Percentiles rank a stretch among this genome's conserved stretches.
Conservation (phyloP, 2,797 vertebrate genomes). For the Gymnocypris eckloni region DNA sequence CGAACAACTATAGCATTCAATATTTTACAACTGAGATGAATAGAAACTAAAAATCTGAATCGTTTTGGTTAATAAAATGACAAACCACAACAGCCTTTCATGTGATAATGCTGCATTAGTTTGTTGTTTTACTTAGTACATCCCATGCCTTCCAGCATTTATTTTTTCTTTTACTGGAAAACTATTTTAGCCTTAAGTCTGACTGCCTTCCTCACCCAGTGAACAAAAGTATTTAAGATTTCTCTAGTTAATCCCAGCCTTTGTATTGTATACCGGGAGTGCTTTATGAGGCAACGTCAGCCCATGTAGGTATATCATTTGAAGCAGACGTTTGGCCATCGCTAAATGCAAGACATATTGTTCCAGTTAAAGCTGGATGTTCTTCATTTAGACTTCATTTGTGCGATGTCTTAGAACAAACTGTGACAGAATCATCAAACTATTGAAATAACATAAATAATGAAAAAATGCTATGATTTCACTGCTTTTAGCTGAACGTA, state of each 20-base stretch:
- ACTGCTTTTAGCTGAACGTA: constrained; percentile 65
- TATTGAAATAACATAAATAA: constrained; percentile 62
- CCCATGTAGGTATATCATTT: constrained; percentile 63
- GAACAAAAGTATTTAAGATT: constrained; percentile 36
- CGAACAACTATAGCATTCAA: not conserved
- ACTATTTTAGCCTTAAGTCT: not conserved
- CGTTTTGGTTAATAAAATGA: not conserved
- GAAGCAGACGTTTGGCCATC: constrained; percentile 59
- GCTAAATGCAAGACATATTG: constrained; percentile 56
- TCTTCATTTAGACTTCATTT: constrained; percentile 70
- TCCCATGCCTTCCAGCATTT: not conserved
- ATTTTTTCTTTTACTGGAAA: not conserved
- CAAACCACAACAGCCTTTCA: not conserved
- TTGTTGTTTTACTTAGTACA: not conserved
- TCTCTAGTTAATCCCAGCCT: constrained; percentile 26
- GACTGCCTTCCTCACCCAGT: not conserved
- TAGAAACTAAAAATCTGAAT: not conserved
- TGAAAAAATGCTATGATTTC: constrained; percentile 54
- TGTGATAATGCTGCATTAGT: constrained; percentile 1
- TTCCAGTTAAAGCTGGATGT: constrained; percentile 67
- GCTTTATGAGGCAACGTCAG: constrained; percentile 45
- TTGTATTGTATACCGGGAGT: constrained; percentile 56
- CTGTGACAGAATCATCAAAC: constrained; percentile 66
- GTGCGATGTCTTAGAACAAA: constrained; percentile 70
- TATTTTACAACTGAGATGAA: not conserved